These are phyloP conservation scores for Takifugu flavidus DNA, from an alignment of 2,113 vertebrate species.

Conservation along the genomic window DNA sequence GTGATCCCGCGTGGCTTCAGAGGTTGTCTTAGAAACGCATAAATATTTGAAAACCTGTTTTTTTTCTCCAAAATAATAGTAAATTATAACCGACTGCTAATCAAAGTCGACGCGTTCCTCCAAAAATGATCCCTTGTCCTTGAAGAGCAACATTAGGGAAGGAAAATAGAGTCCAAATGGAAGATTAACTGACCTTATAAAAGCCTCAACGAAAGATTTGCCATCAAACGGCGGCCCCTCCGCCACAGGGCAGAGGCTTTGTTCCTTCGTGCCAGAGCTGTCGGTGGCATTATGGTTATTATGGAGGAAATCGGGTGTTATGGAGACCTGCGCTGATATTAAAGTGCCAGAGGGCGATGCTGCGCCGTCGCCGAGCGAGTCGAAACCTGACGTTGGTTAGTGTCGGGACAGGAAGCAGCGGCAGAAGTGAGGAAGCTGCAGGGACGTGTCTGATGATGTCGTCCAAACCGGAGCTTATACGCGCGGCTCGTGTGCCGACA, in stretches of 20 bases:
- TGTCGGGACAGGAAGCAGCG: not conserved
- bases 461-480: no score
- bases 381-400: not conserved
- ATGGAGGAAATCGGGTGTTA: constrained; percentile 12
- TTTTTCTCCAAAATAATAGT: no score
- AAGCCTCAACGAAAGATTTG: not conserved
- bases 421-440: not conserved
- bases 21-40: not conserved
- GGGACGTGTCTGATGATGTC: no score
- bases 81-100: no score
- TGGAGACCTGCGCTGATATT: constrained; percentile 14
- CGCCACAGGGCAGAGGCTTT: constrained; percentile 31
- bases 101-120: no score
- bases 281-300: constrained; percentile 27
- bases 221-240: not conserved
- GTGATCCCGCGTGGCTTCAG: not conserved
- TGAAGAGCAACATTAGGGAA: constrained; percentile 4
- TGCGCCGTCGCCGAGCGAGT: not conserved
- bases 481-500: no score
- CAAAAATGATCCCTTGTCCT: no score
- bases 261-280: constrained; percentile 17
- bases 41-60: no score
- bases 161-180: constrained; percentile 27
- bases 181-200: constrained; percentile 34
- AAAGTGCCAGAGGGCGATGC: not conserved